A percentile compares a stretch with the other conserved stretches of the same genome.
These are phyloP conservation scores for Eubasilissa splendida DNA, from an alignment of 2,888 invertebrate genomes.

Conservation along the genomic window DNA sequence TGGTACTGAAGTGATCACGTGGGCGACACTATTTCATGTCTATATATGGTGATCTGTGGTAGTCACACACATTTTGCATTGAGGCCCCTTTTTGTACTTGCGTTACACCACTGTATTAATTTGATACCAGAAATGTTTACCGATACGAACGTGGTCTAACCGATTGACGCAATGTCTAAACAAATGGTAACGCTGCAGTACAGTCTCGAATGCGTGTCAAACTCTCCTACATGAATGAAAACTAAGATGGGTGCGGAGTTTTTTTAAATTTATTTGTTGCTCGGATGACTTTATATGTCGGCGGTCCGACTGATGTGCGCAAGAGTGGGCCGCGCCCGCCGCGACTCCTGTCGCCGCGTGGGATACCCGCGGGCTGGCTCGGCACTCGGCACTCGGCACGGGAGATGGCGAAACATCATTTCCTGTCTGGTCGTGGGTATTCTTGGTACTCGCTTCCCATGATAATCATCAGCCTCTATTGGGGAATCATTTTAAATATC, in stretches of 20 bases:
- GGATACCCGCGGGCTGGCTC: background rate
- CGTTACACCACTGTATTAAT: too few species aligned
- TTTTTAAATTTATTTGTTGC: constrained; percentile 12
- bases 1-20: too few species aligned
- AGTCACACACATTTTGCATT: too few species aligned
- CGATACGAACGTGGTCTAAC: constrained; percentile 1
- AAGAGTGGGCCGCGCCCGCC: constrained; percentile 6
- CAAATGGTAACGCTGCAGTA: background rate
- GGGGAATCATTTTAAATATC: too few species aligned
- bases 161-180: constrained; percentile 7
- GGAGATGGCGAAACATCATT: constrained; percentile 16
- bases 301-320: constrained; percentile 12
- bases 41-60: too few species aligned
- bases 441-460: background rate
- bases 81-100: too few species aligned
- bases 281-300: constrained; percentile 39
- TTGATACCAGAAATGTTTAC: too few species aligned
- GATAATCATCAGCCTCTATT: background rate
- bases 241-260: background rate
- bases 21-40: too few species aligned
- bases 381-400: background rate
- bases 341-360: constrained; percentile 19
- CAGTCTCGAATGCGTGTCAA: constrained; percentile 11
- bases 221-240: constrained; percentile 5
- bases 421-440: constrained; percentile 1